Evolutionary conservation across 2,797 vertebrate species (phyloP).

Genomic region (Urophycis tenuis): DNA sequence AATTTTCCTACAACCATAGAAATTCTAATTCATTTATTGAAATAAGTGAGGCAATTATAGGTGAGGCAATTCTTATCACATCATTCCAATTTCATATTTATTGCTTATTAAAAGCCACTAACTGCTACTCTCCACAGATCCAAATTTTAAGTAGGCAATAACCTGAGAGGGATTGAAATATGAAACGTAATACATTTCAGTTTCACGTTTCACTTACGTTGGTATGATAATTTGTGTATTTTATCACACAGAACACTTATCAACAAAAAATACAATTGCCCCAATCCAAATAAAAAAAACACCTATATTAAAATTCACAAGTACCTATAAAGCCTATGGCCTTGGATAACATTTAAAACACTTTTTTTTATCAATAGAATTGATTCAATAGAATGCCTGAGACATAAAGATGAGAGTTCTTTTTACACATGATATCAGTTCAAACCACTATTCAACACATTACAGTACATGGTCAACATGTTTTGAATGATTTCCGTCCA

Average conservation of each 20-base stretch:
- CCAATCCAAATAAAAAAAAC: slow-evolving; percentile 41
- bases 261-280: slow-evolving; percentile 33
- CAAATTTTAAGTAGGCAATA: slow-evolving; percentile 48
- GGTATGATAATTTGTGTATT: not conserved
- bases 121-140: slow-evolving; percentile 61
- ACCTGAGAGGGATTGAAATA: slow-evolving; percentile 33
- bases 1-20: not conserved
- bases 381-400: slow-evolving; percentile 53
- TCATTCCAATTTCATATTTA: slow-evolving; percentile 55
- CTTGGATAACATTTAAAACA: slow-evolving; percentile 36
- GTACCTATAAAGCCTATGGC: slow-evolving; percentile 34
- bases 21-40: not conserved
- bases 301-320: slow-evolving; percentile 44
- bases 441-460: slow-evolving; percentile 34
- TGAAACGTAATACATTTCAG: slow-evolving; percentile 33
- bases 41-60: slow-evolving; percentile 35
- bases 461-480: slow-evolving; percentile 65
- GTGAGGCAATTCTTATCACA: slow-evolving; percentile 13
- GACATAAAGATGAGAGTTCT: slow-evolving; percentile 24
- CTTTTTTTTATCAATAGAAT: too few relatives aligned
- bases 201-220: slow-evolving; percentile 35
- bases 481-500: slow-evolving; percentile 16
- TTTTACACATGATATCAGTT: slow-evolving; percentile 22
- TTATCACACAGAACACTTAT: slow-evolving; percentile 25
- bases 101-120: slow-evolving; percentile 68